A percentile compares a stretch with the other conserved stretches of the same genome.
phyloP scores from a whole-genome alignment of 2,888 invertebrate genomes.

The Tachina fera region DNA sequence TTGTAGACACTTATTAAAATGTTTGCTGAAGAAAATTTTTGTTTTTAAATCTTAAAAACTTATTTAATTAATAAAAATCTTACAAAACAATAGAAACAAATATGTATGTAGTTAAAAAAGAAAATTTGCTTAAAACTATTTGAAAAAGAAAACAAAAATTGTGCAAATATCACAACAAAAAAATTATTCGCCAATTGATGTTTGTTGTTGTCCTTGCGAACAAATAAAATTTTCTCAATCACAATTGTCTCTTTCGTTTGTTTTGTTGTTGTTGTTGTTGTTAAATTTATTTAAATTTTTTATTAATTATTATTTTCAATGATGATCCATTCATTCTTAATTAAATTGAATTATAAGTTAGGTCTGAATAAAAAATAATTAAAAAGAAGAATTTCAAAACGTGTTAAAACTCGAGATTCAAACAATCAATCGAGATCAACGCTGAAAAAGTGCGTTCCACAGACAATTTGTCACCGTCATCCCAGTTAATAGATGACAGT shows the following conservation, averaged over 20 bases:
- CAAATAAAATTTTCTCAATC: slow-evolving; percentile 45
- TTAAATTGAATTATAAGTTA: slow-evolving; percentile 36
- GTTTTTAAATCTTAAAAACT: slow-evolving; percentile 47
- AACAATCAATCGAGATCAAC: slow-evolving; percentile 23
- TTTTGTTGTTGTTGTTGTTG: slow-evolving; percentile 28
- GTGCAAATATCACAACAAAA: slow-evolving; percentile 20
- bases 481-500: not conserved
- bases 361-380: slow-evolving; percentile 32
- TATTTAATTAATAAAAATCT: slow-evolving; percentile 61
- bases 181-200: slow-evolving; percentile 36
- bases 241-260: slow-evolving; percentile 43
- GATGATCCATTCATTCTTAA: slow-evolving; percentile 61
- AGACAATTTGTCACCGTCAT: slow-evolving; percentile 13
- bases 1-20: slow-evolving; percentile 8
- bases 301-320: slow-evolving; percentile 44
- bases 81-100: slow-evolving; percentile 56
- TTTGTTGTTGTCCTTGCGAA: slow-evolving; percentile 9
- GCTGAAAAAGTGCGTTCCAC: not conserved
- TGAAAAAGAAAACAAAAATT: slow-evolving; percentile 32
- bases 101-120: slow-evolving; percentile 17
- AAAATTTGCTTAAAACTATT: slow-evolving; percentile 61
- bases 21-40: slow-evolving; percentile 4
- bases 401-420: slow-evolving; percentile 43
- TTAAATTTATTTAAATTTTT: slow-evolving; percentile 59
- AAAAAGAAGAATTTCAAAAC: slow-evolving; percentile 59